Percentiles rank a stretch among this genome's conserved stretches.
These are phyloP conservation scores for Tringa solitaria DNA, from an alignment of 2,113 vertebrate genomes.

Conservation along the genomic window DNA sequence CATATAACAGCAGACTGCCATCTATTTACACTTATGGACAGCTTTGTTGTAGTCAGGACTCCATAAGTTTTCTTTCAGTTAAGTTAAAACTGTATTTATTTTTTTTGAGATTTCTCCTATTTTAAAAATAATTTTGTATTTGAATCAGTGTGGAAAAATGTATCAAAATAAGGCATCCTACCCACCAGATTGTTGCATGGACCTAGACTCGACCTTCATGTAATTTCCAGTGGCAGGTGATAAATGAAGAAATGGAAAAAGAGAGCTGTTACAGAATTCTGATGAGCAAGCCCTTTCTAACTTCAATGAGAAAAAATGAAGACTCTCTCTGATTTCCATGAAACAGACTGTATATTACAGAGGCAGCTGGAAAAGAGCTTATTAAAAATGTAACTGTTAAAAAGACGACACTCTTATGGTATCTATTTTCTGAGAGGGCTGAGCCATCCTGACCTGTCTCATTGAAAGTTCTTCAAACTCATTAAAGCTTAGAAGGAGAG, in stretches of 20 bases:
- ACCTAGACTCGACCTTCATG: not conserved
- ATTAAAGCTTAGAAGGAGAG: not conserved
- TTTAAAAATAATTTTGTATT: not conserved
- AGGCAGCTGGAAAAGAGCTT: conserved; percentile 1
- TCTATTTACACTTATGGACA: not conserved
- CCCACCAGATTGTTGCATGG: not conserved
- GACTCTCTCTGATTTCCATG: not conserved
- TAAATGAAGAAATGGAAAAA: conserved; percentile 21
- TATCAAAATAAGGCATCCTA: not conserved
- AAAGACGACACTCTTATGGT: not conserved
- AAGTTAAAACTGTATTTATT: not conserved
- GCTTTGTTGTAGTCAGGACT: not conserved
- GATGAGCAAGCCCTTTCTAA: not conserved
- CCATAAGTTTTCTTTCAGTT: not conserved
- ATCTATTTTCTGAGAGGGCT: not conserved
- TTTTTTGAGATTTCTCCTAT: not conserved
- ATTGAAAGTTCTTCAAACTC: not conserved
- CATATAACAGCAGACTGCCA: not conserved
- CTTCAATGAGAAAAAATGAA: not conserved
- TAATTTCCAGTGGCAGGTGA: conserved; percentile 25
- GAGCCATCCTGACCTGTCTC: not conserved
- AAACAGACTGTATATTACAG: not conserved
- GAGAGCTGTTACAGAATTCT: not conserved
- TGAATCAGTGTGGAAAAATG: not conserved
- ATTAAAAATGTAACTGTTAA: not conserved